These are phyloP conservation scores for Brachystomella parvula DNA, from an alignment of 1,140 invertebrate species.

Conservation along the genomic window DNA sequence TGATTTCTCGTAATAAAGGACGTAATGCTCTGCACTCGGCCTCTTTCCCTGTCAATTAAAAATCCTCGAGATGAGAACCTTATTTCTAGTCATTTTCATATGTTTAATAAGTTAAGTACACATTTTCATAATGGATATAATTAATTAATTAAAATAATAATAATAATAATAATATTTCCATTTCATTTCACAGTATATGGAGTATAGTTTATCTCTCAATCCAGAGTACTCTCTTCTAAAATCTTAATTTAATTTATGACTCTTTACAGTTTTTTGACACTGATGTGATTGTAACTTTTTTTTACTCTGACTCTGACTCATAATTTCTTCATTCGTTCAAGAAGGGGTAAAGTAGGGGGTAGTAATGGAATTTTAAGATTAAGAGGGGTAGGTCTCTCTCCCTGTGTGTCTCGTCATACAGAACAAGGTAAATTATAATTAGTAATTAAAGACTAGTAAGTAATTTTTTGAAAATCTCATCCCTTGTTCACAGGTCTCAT, in stretches of 20 bases:
- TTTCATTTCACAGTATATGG: not conserved
- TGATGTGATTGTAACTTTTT: not conserved
- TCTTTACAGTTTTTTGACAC: not conserved
- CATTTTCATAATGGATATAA: not conserved
- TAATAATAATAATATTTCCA: not conserved
- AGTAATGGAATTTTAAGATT: not conserved
- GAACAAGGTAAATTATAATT: not conserved
- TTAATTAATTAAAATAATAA: not conserved
- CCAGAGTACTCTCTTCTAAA: not conserved
- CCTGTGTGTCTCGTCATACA: slow-evolving; percentile 6
- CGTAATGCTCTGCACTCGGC: no score
- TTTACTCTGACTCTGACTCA: not conserved
- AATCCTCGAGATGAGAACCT: no score
- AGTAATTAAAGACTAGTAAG: not conserved
- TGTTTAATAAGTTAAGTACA: slow-evolving; percentile 1
- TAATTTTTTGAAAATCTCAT: not conserved
- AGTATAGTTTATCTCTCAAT: not conserved
- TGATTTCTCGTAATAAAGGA: no score
- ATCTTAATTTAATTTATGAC: not conserved
- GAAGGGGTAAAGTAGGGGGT: not conserved
- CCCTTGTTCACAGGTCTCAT: slow-evolving; percentile 8
- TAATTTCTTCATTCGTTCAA: not conserved
- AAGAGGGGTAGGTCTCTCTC: not conserved
- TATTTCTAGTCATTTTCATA: not conserved
- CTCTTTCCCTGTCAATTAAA: no score